Evolutionary conservation across 2,797 vertebrate species (phyloP).

Genomic region (Schizothorax lantsangensis): DNA sequence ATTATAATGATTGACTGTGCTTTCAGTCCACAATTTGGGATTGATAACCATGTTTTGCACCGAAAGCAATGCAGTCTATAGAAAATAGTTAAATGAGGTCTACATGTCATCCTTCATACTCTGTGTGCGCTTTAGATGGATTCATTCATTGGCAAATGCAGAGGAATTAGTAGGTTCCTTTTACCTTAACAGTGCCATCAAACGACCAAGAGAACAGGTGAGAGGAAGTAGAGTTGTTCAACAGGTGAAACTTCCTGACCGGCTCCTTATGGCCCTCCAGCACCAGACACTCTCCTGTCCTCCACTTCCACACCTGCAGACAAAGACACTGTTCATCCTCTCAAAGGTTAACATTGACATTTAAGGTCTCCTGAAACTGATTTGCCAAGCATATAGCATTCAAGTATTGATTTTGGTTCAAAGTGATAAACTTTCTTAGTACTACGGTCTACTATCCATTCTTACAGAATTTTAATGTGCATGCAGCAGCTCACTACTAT

Average conservation of each 20-base stretch:
- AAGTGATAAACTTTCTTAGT: neutral
- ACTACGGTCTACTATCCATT: neutral
- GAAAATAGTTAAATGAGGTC: neutral
- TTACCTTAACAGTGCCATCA: slow-evolving; percentile 93
- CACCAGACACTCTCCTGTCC: slow-evolving; percentile 73
- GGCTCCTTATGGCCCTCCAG: slow-evolving; percentile 89
- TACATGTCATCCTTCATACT: neutral
- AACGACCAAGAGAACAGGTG: slow-evolving; percentile 90
- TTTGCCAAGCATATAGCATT: neutral
- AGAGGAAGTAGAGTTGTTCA: slow-evolving; percentile 70
- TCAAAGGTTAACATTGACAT: neutral
- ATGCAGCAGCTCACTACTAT: neutral
- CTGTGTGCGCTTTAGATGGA: neutral
- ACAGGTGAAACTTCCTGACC: slow-evolving; percentile 85
- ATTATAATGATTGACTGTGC: neutral
- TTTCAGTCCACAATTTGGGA: neutral
- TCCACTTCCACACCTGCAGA: slow-evolving; percentile 91
- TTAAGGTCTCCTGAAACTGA: neutral
- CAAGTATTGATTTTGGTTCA: neutral
- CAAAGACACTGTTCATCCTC: slow-evolving; percentile 28
- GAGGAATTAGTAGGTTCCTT: neutral
- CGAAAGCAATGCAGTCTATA: neutral
- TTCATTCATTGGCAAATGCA: too few relatives aligned
- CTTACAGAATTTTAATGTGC: neutral
- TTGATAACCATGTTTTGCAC: neutral